These are phyloP conservation scores for Zele albiditarsus DNA, from an alignment of 2,888 invertebrate species.

Conservation along the genomic window DNA sequence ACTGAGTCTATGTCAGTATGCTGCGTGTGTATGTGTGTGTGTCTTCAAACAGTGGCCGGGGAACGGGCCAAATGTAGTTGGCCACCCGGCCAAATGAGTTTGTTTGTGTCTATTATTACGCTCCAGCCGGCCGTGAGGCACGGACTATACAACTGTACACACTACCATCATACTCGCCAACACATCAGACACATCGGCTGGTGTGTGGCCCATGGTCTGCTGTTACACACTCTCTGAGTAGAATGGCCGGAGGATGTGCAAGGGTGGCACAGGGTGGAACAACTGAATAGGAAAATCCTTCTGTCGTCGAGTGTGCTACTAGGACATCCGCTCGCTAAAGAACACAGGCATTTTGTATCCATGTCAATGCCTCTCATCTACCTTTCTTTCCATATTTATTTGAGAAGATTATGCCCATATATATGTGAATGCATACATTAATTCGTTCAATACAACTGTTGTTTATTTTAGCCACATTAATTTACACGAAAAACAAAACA, in stretches of 20 bases:
- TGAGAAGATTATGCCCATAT: not conserved
- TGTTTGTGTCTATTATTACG: constrained; percentile 69
- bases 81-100: constrained; percentile 69
- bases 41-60: constrained; percentile 53
- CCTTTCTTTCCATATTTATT: not conserved
- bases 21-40: constrained; percentile 37
- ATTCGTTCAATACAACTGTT: not conserved
- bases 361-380: not conserved
- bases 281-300: not conserved
- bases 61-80: constrained; percentile 70
- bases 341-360: not conserved
- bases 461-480: not conserved
- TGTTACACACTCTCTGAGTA: not conserved
- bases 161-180: constrained; percentile 16
- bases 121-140: constrained; percentile 66
- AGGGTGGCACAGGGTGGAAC: not conserved
- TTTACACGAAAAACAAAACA: not conserved
- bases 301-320: not conserved
- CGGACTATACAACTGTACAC: constrained; percentile 43
- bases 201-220: not conserved
- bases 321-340: not conserved
- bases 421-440: not conserved
- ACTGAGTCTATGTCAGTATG: constrained; percentile 17
- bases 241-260: not conserved
- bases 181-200: constrained; percentile 18